Conservation (phyloP, 2,888 invertebrate genomes). For the Apamea monoglypha region DNA sequence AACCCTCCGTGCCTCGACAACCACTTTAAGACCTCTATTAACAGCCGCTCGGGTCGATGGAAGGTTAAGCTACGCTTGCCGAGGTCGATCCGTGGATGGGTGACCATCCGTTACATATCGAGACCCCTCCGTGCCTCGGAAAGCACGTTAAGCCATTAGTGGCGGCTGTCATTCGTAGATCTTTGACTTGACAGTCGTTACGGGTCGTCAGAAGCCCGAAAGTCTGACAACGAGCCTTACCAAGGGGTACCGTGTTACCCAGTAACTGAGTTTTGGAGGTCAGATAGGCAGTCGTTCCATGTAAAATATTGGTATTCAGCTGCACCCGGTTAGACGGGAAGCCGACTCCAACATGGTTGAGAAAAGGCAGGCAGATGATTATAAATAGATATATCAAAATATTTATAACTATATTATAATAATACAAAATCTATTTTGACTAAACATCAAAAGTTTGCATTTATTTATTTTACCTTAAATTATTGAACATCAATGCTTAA, state of each 20-base stretch:
- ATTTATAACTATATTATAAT: background rate
- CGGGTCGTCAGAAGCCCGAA: background rate
- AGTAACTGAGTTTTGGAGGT: background rate
- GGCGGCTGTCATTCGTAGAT: background rate
- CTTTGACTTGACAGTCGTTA: background rate
- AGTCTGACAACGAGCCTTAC: too few relatives aligned
- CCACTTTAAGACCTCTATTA: too few relatives aligned
- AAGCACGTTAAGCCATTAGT: background rate
- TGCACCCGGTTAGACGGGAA: background rate
- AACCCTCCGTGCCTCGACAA: background rate
- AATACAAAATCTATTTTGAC: slow-evolving; percentile 44
- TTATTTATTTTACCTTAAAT: slow-evolving; percentile 19
- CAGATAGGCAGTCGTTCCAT: background rate
- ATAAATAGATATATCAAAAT: slow-evolving; percentile 8
- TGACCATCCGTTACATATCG: too few relatives aligned
- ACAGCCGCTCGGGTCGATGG: too few relatives aligned
- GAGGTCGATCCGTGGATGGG: too few relatives aligned
- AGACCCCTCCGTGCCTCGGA: background rate
- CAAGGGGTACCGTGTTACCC: too few relatives aligned
- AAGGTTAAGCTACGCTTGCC: too few relatives aligned
- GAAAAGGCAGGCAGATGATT: background rate
- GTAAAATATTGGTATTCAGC: background rate
- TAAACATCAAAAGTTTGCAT: slow-evolving; percentile 36
- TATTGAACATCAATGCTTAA: slow-evolving; percentile 44
- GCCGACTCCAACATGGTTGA: background rate